Evolutionary conservation across 2,797 vertebrate species (phyloP), one percentile per base, ranked within the genome.

Genomic region (Mus caroli): DNA sequence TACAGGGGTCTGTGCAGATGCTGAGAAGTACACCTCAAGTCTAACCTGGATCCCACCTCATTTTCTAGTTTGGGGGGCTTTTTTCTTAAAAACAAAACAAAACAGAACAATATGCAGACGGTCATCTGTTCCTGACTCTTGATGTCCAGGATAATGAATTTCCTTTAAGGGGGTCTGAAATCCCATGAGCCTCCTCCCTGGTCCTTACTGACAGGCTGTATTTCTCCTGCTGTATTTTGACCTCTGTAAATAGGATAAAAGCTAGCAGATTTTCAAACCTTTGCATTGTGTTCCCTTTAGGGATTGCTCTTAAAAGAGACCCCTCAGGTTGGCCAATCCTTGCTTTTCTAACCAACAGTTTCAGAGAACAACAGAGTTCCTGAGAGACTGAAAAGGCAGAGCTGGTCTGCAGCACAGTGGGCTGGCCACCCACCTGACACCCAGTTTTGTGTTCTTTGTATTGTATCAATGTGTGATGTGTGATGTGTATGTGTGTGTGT

Each of bases 151-250:
- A 6, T 54, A 26, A 24, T 34, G 56, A 17, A 0, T 28, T 12
- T 78, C 71, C 69, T 54, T 20, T 31, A 0, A 3, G 6, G 60
- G 54, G 26, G 0, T 26, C 37, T 71, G 64, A 46, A 52, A 64
- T 67, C 58, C 28, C 87, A 60, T 26, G 43, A 67, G 46, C 24
- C n/a, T 22, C 24, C 28, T 13, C 19, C 3, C 9, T 13, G 0
- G 9, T 34, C 64, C 31, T 60, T 60, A n/a, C 24, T 20, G 34
- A 62, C 62, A 71, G n/a, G 10, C 19, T 0, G 46, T 2, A 0
- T 46, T 20, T 52, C 43, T 13, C 28, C 34, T 4, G 11, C 2
- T 17, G 0, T 6, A n/a, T n/a, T n/a, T n/a, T n/a, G n/a, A n/a
- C n/a, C n/a, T n/a, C n/a, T n/a, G n/a, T n/a, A n/a, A n/a, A n/a